Conservation (phyloP, 2,888 invertebrate genomes). For the Thyatira batis region DNA sequence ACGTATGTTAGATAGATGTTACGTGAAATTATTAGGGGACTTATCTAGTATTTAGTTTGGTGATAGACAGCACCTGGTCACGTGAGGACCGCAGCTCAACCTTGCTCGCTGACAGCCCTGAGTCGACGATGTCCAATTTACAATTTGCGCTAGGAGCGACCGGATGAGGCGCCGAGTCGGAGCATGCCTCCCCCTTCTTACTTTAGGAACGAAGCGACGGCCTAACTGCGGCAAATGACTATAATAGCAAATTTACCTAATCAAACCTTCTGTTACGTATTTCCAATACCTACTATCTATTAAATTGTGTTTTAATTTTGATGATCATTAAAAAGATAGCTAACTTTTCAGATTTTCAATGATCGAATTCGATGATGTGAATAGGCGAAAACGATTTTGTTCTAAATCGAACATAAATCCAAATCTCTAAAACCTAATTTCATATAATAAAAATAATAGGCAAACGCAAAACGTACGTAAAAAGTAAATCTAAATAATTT, state of each 20-base stretch:
- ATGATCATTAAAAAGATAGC: no score
- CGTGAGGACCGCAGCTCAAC: slow-evolving; percentile 53
- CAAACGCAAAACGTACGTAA: no score
- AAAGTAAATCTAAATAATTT: no score
- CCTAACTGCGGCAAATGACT: slow-evolving; percentile 50
- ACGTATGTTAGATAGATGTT: background rate
- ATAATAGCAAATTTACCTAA: slow-evolving; percentile 47
- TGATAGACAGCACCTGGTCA: slow-evolving; percentile 37
- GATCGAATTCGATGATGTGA: no score
- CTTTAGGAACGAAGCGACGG: slow-evolving; percentile 52
- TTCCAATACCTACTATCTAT: slow-evolving; percentile 4
- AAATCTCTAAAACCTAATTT: no score
- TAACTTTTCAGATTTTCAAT: no score
- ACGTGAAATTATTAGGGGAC: background rate
- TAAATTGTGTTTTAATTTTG: no score
- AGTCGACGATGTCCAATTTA: slow-evolving; percentile 68
- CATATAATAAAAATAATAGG: no score
- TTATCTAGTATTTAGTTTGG: background rate
- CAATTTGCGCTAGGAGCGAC: slow-evolving; percentile 73
- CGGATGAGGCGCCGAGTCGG: slow-evolving; percentile 74
- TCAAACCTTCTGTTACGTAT: slow-evolving; percentile 23
- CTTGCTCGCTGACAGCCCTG: slow-evolving; percentile 65
- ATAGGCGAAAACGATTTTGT: no score
- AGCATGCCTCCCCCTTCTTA: slow-evolving; percentile 71
- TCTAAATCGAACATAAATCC: no score